Percentiles rank a stretch among this genome's conserved stretches.
Conservation (phyloP, 2,113 vertebrate genomes). For the Pseudorectes ferrugineus region DNA sequence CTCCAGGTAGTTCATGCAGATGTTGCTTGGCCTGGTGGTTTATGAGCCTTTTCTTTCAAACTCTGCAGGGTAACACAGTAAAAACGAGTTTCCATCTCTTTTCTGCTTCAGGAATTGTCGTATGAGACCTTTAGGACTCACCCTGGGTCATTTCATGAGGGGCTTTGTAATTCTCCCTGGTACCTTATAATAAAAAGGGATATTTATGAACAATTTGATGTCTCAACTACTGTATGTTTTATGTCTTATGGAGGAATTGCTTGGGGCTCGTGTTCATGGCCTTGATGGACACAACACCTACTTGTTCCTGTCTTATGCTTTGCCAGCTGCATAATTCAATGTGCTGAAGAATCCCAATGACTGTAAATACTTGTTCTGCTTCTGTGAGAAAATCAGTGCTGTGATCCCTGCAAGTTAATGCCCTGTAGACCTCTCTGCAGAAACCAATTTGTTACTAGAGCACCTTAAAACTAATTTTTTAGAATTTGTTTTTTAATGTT, state of each 20-base stretch:
- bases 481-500: background rate
- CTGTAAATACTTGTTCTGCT: background rate
- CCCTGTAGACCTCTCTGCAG: background rate
- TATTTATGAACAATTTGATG: background rate
- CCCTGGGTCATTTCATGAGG: background rate
- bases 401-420: background rate
- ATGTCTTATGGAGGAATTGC: background rate
- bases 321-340: background rate
- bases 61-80: background rate
- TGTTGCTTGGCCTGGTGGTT: background rate
- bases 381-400: background rate
- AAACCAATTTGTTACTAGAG: background rate
- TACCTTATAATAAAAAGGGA: background rate
- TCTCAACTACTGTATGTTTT: background rate
- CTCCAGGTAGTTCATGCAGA: background rate
- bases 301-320: background rate
- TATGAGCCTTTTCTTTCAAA: background rate
- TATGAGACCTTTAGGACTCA: background rate
- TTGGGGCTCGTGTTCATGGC: accelerated
- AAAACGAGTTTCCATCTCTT: background rate
- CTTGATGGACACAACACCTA: background rate
- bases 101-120: background rate
- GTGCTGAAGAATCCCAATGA: background rate
- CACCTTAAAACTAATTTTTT: background rate
- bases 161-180: background rate